Base-by-base conservation (phyloP, 1,140 invertebrate species). In the Oncopodura yosiiana region DNA sequence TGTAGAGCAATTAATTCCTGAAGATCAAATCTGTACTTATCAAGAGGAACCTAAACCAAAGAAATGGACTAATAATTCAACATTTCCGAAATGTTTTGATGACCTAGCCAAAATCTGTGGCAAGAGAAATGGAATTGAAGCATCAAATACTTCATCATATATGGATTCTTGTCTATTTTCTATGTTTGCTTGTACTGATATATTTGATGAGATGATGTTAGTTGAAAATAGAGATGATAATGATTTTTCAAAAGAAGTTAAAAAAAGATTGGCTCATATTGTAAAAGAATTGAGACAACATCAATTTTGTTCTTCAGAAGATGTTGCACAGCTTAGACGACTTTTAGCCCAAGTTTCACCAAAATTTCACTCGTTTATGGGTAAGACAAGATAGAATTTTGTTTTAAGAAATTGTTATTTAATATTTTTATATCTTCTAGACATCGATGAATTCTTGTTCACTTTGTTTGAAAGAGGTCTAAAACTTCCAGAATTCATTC, bases 111-210 rank as follows among this genome's bases (percentile, higher is more conserved):
- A n/a, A n/a, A n/a, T n/a, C n/a, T n/a, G n/a, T n/a, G n/a, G n/a
- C n/a, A n/a, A n/a, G n/a, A n/a, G n/a, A n/a, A n/a, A n/a, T n/a
- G 56, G 56, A 14, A 53, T 58, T 48, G 44, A 49, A 27, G 18
- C 18, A 9, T 18, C n/a, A 9, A 38, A 49, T 11, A 34, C n/a
- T 16, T 49, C 56, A 12, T 53, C 44, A n/a, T 55, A 32, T 29
- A n/a, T 55, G 18, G 53, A 58, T n/a, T 41, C 51, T 14, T 36
- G 46, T 19, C 27, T 58, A 5, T 58, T 58, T 36, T 48, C 56
- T 9, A 12, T 58, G 46, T 58, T 53, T 30, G 53, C 53, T 18
- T 41, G 41, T 11, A 49, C 56, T 19, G 41, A 49, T 32, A 24
- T 21, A 2, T 58, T 53, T 29, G 56, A 58, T 34, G 32, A 23